Percentiles rank a stretch among this genome's conserved stretches.
Evolutionary conservation across 2,113 vertebrate genomes (phyloP).

Genomic region (Todiramphus chloris): DNA sequence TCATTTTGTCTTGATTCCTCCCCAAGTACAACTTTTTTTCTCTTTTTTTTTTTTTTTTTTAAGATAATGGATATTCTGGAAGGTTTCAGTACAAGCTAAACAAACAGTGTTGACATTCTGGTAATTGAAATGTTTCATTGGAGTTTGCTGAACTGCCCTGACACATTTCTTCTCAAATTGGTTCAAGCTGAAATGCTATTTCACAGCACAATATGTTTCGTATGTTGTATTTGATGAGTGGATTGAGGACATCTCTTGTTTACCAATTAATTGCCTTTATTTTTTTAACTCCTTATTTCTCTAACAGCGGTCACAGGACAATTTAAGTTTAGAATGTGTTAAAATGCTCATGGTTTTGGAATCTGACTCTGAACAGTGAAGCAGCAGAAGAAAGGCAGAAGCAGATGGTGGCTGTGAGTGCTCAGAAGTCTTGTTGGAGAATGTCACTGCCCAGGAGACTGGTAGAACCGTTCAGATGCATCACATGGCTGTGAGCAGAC

Average conservation of each 20-base stretch:
- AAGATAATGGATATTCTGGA: not conserved
- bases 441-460: not conserved
- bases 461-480: not conserved
- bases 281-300: not conserved
- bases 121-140: slow-evolving; percentile 54
- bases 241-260: not conserved
- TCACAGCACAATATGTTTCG: not conserved
- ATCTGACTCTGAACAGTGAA: not conserved
- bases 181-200: not conserved
- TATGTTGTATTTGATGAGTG: not conserved
- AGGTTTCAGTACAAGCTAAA: slow-evolving; percentile 8
- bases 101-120: slow-evolving; percentile 38
- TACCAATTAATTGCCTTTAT: not conserved
- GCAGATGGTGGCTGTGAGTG: not conserved
- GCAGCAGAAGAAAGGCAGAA: not conserved
- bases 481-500: not conserved
- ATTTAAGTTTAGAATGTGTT: not conserved
- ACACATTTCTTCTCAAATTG: slow-evolving; percentile 49
- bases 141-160: slow-evolving; percentile 50
- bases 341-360: not conserved
- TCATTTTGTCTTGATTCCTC: not conserved
- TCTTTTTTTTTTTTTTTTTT: not conserved
- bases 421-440: not conserved
- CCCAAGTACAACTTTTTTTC: not conserved
- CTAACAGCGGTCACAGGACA: not conserved